Base-by-base conservation (phyloP, 2,888 invertebrate genomes). In the Clistopyga incitator region DNA sequence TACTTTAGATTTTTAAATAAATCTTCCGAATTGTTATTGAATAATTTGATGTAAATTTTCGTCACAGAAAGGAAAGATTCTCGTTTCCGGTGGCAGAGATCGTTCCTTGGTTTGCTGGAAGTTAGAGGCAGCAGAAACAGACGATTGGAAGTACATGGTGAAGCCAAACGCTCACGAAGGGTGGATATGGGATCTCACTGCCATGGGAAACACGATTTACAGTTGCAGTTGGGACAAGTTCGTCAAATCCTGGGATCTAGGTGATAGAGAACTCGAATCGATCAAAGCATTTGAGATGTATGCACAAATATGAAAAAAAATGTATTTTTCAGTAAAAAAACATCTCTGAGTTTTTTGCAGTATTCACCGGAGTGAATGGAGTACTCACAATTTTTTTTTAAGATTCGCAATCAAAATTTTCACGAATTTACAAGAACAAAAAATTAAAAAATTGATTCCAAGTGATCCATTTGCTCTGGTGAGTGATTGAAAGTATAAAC, bases 221-320 rank as follows among this genome's bases (percentile, higher is more conserved):
- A 95, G 95, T 47, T 95, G 95, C 20, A 95, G 95, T 47, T 95
- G 95, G 95, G 95, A 95, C 89, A 94, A 94, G 81, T 94, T 94
- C 50, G 94, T 95, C 0, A 95, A 95, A 90, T 94, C 94, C 3
- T 95, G 95, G 95, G 94, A 94, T 82, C 85, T 91, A 13, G 90
- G 94, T 50, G 89, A 90, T 50, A 90, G 93, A 78, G 94, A 93
- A 75, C 93, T 95, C 86, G 89, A 90, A 78, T 94, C 93, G 88
- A 88, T 94, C 75, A 92, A 93, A 90, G 94, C 93, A 85, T 95
- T 95, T 89, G 92, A 93, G 64, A 88, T 87, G 91, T 92, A 90
- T 8, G 42, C 38, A 38, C 38, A 38, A 38, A 10, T 38, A 38
- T n/a, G n/a, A n/a, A n/a, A n/a, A n/a, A 34, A 34, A 34, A 38